Base-by-base conservation (phyloP, 2,113 vertebrate genomes). In the Peromyscus maniculatus region DNA sequence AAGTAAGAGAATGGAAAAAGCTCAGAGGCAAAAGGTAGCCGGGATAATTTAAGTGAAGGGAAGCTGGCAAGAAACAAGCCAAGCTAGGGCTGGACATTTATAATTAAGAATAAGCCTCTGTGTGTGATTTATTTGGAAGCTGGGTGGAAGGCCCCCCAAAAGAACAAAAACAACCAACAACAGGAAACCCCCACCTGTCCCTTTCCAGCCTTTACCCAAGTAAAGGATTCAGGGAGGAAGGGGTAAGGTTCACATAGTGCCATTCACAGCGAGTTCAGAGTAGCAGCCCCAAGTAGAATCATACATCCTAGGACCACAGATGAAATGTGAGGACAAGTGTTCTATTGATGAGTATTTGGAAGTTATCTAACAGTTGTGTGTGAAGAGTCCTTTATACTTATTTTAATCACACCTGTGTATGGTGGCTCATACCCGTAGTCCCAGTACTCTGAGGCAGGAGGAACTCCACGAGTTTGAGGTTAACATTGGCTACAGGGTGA, bases 351-450 rank as follows among this genome's bases (percentile, higher is more conserved):
- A 91, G 62, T n/a, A 26, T 74, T 39, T 62, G 43, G 55, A 86
- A 43, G n/a, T 55, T 79, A 83, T n/a, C 22, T 49, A 75, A 93
- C 21, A 89, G 46, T 21, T 57, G 43, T 15, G 28, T 69, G 52
- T 87, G n/a, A 91, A 75, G 2, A 93, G 64, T 74, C 49, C 69
- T 71, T 57, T 39, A 74, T 31, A 28, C 74, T 64, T 90, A 89
- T 57, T 87, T 91, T 94, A 59, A 82, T 82, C 55, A 78, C 4
- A 87, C 12, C 15, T 74, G 24, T 16, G 36, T 57, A 59, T 31
- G 8, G 7, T 43, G 39, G 57, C 36, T 84, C 59, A 66, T 17
- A 15, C 7, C n/a, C 46, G 4, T 21, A 31, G 69, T 43, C 69
- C 22, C 21, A 72, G 7, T n/a, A 59, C 52, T 57, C 67, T 31